A percentile compares a stretch with the other conserved stretches of the same genome.
These are phyloP conservation scores for Microvelia longipes DNA, from an alignment of 1,140 invertebrate species.

Conservation along the genomic window DNA sequence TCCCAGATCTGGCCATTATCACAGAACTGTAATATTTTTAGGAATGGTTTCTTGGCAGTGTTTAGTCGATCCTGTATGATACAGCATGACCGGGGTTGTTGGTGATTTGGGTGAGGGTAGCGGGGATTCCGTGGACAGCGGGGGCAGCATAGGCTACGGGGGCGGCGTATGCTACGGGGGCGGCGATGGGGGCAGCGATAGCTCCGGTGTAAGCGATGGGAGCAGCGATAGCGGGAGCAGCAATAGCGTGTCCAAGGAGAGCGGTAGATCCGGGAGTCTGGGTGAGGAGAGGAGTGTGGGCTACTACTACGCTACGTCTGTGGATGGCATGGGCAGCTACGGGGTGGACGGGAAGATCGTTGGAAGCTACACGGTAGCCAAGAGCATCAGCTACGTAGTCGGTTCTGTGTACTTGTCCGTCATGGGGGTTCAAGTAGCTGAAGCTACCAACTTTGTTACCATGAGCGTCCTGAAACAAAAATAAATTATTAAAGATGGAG, in stretches of 20 bases:
- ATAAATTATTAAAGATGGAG: not conserved
- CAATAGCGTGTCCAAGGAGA: conserved; percentile 30
- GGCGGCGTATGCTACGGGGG: conserved; percentile 16
- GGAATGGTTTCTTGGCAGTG: conserved; percentile 4
- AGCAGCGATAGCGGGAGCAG: conserved; percentile 30
- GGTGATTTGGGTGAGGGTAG: conserved; percentile 30
- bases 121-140: conserved; percentile 26
- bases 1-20: not conserved
- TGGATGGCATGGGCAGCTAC: not conserved
- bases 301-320: conserved; percentile 22
- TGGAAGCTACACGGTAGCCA: conserved; percentile 39
- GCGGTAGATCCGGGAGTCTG: conserved; percentile 27
- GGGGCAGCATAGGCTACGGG: conserved; percentile 26
- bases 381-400: conserved; percentile 34
- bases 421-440: conserved; percentile 36
- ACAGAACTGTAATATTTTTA: not conserved
- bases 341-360: conserved; percentile 30
- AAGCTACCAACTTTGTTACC: conserved; percentile 38
- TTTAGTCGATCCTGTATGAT: conserved; percentile 30
- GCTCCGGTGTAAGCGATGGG: not conserved
- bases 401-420: conserved; percentile 35
- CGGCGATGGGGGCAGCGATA: not conserved
- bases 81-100: conserved; percentile 31
- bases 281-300: conserved; percentile 32
- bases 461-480: conserved; percentile 2